These are phyloP conservation scores for Beris chalybata DNA, from an alignment of 2,888 invertebrate genomes.

Conservation along the genomic window DNA sequence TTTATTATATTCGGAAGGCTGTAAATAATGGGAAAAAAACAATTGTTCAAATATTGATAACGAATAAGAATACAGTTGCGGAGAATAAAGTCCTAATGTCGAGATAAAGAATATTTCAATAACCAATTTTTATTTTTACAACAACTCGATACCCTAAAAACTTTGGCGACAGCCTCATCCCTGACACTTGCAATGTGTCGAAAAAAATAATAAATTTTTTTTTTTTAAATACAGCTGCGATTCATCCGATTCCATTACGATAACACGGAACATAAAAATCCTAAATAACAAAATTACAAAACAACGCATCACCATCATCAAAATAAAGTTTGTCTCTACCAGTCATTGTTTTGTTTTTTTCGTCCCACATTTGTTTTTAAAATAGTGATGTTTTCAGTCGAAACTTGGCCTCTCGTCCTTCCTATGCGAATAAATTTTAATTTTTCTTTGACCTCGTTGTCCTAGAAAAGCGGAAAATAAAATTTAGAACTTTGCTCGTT, in stretches of 20 bases:
- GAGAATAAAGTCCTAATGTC: too few species aligned
- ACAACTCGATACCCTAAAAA: too few species aligned
- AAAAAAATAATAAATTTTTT: conserved; percentile 7
- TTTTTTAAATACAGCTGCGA: conserved; percentile 14
- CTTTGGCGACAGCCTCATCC: too few species aligned
- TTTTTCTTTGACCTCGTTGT: conserved; percentile 9
- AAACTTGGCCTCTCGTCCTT: neutral
- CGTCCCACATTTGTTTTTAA: neutral
- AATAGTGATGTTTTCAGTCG: neutral
- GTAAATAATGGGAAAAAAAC: too few species aligned
- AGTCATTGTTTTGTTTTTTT: neutral
- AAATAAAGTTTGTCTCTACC: neutral
- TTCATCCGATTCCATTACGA: conserved; percentile 28
- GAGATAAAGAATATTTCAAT: too few species aligned
- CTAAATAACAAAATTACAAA: conserved; percentile 19
- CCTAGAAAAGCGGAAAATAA: conserved; percentile 6
- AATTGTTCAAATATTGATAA: too few species aligned
- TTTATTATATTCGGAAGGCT: too few species aligned
- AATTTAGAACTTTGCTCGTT: conserved; percentile 16
- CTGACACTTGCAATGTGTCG: too few species aligned
- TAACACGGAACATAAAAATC: conserved; percentile 15
- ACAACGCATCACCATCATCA: conserved; percentile 1
- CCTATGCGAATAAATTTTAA: conserved; percentile 16
- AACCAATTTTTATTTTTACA: too few species aligned
- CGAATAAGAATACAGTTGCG: too few species aligned